Evolutionary conservation across 2,888 invertebrate species (phyloP), one percentile per base, ranked within the genome.

Genomic region (Disparrhopalites patrizii): DNA sequence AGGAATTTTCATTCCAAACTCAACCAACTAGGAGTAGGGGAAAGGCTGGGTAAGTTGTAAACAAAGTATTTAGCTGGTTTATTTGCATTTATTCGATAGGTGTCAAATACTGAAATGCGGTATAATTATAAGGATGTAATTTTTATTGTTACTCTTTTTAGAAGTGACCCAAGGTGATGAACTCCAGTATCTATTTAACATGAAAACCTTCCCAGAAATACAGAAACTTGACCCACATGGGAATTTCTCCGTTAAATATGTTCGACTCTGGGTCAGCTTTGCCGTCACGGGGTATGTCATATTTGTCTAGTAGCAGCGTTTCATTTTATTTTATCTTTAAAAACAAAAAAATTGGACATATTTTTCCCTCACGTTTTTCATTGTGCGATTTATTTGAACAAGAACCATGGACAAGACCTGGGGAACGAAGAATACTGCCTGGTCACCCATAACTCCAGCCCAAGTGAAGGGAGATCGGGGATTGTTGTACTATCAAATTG

Each of bases 401-500:
- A 25, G 23, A n/a, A 69, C 57, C n/a, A 67, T 73, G 25, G 66
- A 60, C 15, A 67, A 65, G n/a, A 68, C 69, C 15, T 74, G 73
- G 72, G 69, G 70, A 3, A 52, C 67, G 13, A 52, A 36, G 5
- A 23, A 68, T 13, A 57, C 31, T 1, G 20, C 65, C 8, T 75
- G 73, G 73, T 63, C 66, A n/a, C 70, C 65, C 15, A 69, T 75
- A 25, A 65, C 64, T 10, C 58, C 71, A 0, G 64, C 47, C 3
- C 72, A 75, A 66, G 70, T 74, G 10, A 72, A 72, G 56, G 75
- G 74, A 1, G 73, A 74, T 33, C 71, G 68, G 18, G 68, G 69
- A 13, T 63, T 75, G 0, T 68, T 67, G 52, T 75, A 74, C 52
- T 75, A 69, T 43, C 61, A 68, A 38, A 36, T 75, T 1, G 71